Evolutionary conservation across 2,113 vertebrate genomes (phyloP).

Genomic region (Sylvilagus bachmani): DNA sequence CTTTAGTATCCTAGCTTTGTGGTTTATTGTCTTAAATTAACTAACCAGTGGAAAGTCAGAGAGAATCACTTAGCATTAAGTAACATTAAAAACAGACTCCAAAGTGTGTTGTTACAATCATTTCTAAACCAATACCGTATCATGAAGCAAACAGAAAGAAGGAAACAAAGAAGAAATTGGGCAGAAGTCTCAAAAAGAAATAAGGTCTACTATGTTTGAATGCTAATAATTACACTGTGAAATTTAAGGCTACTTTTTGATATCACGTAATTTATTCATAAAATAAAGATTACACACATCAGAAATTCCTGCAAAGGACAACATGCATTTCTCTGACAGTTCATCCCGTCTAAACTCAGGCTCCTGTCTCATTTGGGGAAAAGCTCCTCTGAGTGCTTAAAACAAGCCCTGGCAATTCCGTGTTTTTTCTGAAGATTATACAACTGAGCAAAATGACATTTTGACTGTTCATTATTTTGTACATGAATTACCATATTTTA

Average conservation of each 20-base stretch:
- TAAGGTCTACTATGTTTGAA: not conserved
- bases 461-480: not conserved
- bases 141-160: not conserved
- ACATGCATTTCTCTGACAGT: not conserved
- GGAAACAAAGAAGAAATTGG: not conserved
- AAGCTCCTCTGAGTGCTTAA: not conserved
- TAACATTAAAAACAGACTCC: not conserved
- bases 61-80: not conserved
- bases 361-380: constrained; percentile 26
- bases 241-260: not conserved
- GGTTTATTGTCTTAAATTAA: not conserved
- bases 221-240: not conserved
- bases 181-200: not conserved
- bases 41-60: not conserved
- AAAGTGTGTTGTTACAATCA: not conserved
- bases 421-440: not conserved
- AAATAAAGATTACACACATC: constrained; percentile 11
- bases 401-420: not conserved
- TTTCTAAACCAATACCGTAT: constrained; percentile 14
- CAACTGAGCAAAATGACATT: not conserved
- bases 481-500: constrained; percentile 15
- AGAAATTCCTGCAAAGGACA: not conserved
- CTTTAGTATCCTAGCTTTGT: not conserved
- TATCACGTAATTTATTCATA: not conserved
- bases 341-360: constrained; percentile 24